phyloP scores from a whole-genome alignment of 2,797 vertebrate genomes.

The Acrossocheilus wenchowensis region DNA sequence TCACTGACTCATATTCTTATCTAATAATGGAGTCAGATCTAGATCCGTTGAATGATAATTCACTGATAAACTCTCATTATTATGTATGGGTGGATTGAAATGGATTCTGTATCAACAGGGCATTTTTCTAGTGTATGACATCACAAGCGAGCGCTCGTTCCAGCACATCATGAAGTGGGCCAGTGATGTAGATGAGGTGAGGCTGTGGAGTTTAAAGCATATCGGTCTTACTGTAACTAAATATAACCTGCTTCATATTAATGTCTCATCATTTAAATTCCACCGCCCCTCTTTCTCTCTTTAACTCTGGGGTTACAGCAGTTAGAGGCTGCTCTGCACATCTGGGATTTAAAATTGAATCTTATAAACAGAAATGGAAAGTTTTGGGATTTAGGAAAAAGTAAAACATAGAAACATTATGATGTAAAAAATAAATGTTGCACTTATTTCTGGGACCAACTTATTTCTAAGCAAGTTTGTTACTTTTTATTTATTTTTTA shows the following conservation, averaged over 20 bases:
- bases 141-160: slow-evolving; percentile 95
- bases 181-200: slow-evolving; percentile 97
- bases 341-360: not conserved
- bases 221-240: not conserved
- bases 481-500: not conserved
- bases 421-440: not conserved
- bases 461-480: not conserved
- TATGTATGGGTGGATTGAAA: not conserved
- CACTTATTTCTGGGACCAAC: not conserved
- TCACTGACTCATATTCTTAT: not conserved
- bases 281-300: slow-evolving; percentile 43
- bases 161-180: slow-evolving; percentile 99
- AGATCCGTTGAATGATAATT: not conserved
- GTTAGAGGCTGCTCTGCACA: not conserved
- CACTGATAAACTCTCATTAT: slow-evolving; percentile 7
- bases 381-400: not conserved
- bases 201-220: slow-evolving; percentile 47
- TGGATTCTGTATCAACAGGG: slow-evolving; percentile 67
- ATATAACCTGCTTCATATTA: not conserved
- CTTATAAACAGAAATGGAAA: not conserved
- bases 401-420: not conserved
- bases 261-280: not conserved
- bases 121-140: slow-evolving; percentile 95
- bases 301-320: not conserved
- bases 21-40: not conserved